A percentile compares a stretch with the other conserved stretches of the same genome.
Evolutionary conservation across 2,113 vertebrate species (phyloP).

Genomic region (Dasyornis broadbenti): DNA sequence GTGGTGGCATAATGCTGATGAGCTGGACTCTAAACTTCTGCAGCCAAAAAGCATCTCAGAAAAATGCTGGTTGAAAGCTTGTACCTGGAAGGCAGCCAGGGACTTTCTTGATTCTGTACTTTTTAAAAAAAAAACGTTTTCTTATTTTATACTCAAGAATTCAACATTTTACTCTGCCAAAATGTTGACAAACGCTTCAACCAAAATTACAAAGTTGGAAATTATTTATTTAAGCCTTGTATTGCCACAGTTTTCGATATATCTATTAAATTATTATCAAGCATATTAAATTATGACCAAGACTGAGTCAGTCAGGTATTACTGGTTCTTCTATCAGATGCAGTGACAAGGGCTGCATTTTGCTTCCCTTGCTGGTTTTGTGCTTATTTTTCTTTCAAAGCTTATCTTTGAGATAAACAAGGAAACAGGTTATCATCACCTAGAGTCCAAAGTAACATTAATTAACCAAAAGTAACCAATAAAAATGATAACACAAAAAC

Average conservation of each 20-base stretch:
- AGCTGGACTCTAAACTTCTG: background rate
- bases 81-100: background rate
- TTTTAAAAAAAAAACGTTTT: background rate
- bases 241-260: background rate
- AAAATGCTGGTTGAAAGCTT: background rate
- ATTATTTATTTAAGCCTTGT: background rate
- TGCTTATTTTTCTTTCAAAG: background rate
- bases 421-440: background rate
- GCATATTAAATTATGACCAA: background rate
- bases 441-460: constrained; percentile 14
- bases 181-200: background rate
- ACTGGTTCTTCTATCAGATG: background rate
- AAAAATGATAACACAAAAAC: background rate
- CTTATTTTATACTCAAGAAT: background rate
- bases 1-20: background rate
- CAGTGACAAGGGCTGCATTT: background rate
- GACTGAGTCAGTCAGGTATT: background rate
- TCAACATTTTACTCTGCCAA: background rate
- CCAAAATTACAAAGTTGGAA: background rate
- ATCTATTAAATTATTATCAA: background rate
- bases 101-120: background rate
- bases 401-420: constrained; percentile 26
- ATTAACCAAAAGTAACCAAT: background rate
- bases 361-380: background rate
- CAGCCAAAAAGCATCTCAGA: background rate